A percentile compares a stretch with the other conserved stretches of the same genome.
Evolutionary conservation across 2,888 invertebrate species (phyloP).

Genomic region (Fissipunctia ypsillon): DNA sequence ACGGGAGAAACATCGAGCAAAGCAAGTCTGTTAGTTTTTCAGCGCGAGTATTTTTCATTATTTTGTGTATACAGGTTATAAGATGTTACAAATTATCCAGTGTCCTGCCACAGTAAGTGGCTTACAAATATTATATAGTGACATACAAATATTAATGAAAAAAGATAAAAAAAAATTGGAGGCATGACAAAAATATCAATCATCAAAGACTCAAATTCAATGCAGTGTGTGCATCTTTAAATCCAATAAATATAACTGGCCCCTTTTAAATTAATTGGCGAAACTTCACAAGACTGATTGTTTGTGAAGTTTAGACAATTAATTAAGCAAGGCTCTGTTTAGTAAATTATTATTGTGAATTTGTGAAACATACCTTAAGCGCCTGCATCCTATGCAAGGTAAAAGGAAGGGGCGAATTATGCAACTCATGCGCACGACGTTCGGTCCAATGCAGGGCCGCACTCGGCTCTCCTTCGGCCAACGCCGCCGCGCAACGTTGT

Average conservation of each 20-base stretch:
- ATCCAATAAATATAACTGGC: neutral
- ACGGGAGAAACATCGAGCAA: neutral
- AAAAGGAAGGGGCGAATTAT: slow-evolving; percentile 88
- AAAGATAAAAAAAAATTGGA: neutral
- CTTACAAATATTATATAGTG: neutral
- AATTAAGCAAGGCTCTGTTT: neutral
- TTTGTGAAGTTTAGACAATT: neutral
- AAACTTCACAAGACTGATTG: no score
- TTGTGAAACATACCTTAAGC: slow-evolving; percentile 77
- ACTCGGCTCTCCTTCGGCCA: slow-evolving; percentile 94
- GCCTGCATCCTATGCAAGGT: slow-evolving; percentile 87
- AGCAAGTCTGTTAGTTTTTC: neutral
- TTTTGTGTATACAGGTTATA: neutral
- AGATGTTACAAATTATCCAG: neutral
- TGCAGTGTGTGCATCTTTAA: neutral
- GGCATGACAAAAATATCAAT: neutral
- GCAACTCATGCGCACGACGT: slow-evolving; percentile 93
- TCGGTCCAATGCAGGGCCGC: slow-evolving; percentile 97
- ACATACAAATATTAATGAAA: neutral
- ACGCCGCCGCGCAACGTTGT: slow-evolving; percentile 96
- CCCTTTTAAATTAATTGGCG: neutral
- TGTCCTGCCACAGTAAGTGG: no score
- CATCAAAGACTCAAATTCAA: neutral
- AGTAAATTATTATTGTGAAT: neutral
- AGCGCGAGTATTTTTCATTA: neutral